A percentile compares a stretch with the other conserved stretches of the same genome.
These are phyloP conservation scores for Sturmia bella DNA, from an alignment of 2,888 invertebrate genomes.

Conservation along the genomic window DNA sequence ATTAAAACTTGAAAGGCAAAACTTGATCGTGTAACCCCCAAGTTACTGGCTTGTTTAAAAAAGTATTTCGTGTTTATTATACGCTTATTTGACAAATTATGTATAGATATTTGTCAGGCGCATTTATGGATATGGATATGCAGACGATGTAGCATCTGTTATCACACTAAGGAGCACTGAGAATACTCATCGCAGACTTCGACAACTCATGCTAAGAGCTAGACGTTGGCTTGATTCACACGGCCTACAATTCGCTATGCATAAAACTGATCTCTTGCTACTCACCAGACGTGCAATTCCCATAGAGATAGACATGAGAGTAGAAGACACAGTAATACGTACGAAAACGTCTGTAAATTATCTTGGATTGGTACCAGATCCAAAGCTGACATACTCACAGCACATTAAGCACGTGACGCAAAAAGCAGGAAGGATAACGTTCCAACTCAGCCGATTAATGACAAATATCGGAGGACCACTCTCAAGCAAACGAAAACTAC, in stretches of 20 bases:
- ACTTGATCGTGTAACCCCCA: too few species aligned
- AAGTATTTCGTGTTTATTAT: too few species aligned
- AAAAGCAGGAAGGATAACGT: neutral
- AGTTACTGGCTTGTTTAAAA: too few species aligned
- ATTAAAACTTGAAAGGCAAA: too few species aligned
- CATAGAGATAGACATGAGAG: too few species aligned
- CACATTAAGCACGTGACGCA: slow-evolving; percentile 6
- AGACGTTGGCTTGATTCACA: neutral
- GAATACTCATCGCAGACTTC: too few species aligned
- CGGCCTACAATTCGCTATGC: neutral
- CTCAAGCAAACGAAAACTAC: too few species aligned
- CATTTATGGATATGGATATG: neutral
- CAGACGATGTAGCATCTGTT: neutral
- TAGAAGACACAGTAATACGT: neutral
- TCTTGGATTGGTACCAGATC: slow-evolving; percentile 13
- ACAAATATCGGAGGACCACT: too few species aligned
- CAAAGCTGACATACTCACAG: slow-evolving; percentile 1
- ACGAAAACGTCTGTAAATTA: slow-evolving; percentile 15
- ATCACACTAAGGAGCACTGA: neutral
- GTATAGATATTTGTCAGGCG: too few species aligned
- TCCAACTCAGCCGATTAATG: too few species aligned
- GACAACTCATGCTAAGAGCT: too few species aligned
- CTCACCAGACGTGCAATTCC: neutral
- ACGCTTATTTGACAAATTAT: too few species aligned
- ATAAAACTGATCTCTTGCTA: neutral